Conservation (phyloP, 1,140 invertebrate genomes). For the Drosophila repleta region DNA sequence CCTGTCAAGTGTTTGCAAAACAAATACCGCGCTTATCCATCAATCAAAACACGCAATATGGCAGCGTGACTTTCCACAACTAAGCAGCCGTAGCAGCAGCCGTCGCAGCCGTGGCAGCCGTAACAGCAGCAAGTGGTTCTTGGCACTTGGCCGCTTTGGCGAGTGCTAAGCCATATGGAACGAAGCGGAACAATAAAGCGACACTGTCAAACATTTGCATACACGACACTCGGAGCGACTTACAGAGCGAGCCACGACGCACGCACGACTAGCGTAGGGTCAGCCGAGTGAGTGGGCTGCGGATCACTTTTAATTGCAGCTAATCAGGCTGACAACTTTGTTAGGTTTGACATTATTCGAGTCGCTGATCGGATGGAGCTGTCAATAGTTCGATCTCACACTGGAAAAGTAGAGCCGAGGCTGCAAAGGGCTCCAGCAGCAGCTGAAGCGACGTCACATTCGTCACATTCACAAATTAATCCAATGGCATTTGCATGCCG, state of each 20-base stretch:
- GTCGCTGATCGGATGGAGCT: neutral
- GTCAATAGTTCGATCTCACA: neutral
- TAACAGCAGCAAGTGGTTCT: conserved; percentile 57
- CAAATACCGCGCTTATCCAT: conserved; percentile 82
- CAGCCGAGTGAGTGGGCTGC: neutral
- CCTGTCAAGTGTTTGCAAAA: conserved; percentile 83
- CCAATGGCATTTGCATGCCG: conserved; percentile 55
- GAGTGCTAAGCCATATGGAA: conserved; percentile 64
- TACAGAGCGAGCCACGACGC: conserved; percentile 10
- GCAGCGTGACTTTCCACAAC: conserved; percentile 80
- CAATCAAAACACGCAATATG: conserved; percentile 83
- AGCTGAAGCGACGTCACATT: conserved; percentile 22
- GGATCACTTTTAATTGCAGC: conserved; percentile 31
- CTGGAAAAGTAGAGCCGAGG: conserved; percentile 22
- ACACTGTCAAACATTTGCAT: conserved; percentile 79
- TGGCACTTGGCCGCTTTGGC: conserved; percentile 20
- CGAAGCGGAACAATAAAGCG: conserved; percentile 76
- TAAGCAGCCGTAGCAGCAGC: conserved; percentile 39
- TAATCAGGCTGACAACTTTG: conserved; percentile 44
- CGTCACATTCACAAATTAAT: conserved; percentile 43
- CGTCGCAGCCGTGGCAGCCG: conserved; percentile 15
- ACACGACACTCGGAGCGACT: conserved; percentile 51
- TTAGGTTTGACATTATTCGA: conserved; percentile 3
- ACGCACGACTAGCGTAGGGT: neutral
- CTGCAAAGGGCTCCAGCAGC: conserved; percentile 12